Conservation (phyloP, 2,888 invertebrate genomes). For the Drosophila setosimentum region DNA sequence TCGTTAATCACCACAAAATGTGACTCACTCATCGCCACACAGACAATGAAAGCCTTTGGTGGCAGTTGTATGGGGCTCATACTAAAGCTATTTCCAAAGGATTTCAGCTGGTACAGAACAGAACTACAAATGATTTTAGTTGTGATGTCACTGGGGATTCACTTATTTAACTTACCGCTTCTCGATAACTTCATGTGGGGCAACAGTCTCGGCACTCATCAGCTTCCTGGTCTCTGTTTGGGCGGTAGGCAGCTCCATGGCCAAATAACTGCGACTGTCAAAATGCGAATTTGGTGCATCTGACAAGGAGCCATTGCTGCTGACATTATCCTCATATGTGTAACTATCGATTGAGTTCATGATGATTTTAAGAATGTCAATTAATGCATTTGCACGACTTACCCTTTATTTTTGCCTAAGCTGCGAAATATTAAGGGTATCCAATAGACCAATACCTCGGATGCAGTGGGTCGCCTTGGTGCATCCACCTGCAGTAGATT, state of each 20-base stretch:
- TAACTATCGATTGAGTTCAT: slow-evolving; percentile 60
- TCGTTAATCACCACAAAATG: slow-evolving; percentile 87
- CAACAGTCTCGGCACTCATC: slow-evolving; percentile 84
- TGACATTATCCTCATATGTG: slow-evolving; percentile 80
- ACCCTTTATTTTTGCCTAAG: slow-evolving; percentile 84
- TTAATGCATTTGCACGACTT: not conserved
- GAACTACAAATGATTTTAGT: slow-evolving; percentile 80
- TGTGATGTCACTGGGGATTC: too few relatives aligned
- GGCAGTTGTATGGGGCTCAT: slow-evolving; percentile 87
- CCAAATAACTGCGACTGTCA: slow-evolving; percentile 53
- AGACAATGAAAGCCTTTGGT: slow-evolving; percentile 86
- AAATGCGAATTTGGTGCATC: slow-evolving; percentile 34
- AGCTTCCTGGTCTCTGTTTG: slow-evolving; percentile 82
- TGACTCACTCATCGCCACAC: slow-evolving; percentile 87
- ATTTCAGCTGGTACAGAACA: slow-evolving; percentile 87
- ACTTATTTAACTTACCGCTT: slow-evolving; percentile 68
- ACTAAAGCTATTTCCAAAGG: slow-evolving; percentile 86
- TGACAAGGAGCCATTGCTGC: slow-evolving; percentile 52
- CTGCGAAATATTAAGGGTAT: slow-evolving; percentile 86
- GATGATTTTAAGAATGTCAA: too few relatives aligned
- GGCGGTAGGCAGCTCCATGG: slow-evolving; percentile 78
- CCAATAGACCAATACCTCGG: slow-evolving; percentile 87
- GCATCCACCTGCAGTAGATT: slow-evolving; percentile 88
- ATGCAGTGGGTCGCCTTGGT: slow-evolving; percentile 87
- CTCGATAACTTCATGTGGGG: slow-evolving; percentile 81